Evolutionary conservation across 2,888 invertebrate species (phyloP), one percentile per base, ranked within the genome.

Genomic region (Kuschelorhynchus macadamiae): DNA sequence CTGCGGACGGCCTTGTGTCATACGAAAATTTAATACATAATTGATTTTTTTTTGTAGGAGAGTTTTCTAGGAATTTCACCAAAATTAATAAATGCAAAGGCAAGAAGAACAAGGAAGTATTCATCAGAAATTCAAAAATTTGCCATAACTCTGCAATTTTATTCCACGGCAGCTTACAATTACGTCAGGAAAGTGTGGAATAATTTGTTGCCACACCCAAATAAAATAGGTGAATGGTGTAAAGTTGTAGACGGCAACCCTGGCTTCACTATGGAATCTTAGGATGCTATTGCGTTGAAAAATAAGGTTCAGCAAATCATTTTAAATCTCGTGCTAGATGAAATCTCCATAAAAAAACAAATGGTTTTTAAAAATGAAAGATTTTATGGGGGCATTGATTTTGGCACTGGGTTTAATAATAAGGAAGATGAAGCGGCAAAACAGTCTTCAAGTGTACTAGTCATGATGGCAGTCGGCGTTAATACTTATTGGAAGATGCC

Each of bases 391-490:
- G 56, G 44, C 9, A 53, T 69, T 9, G 65, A 61, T 50, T 12
- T 67, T 4, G 67, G 62, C 5, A 56, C 49, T 4, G 53, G 18
- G 0, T 20, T 41, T 47, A 47, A 20, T 14, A 12, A 39, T 14
- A 49, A 17, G 20, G 46, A 25, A 3, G 16, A 55, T 55, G 47
- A 47, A 20, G 4, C 12, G 7, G 41, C 30, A 9, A 50, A 50
- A 32, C 50, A 39, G 20, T 39, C 55, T 17, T 20, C 39, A 11
- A 55, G 21, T 57, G 57, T 41, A 16, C 30, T 53, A 9, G 72
- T 74, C 4, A 70, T 75, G 36, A 64, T 73, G 70, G 67, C 67
- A 11, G 74, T 75, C 14, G 67, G 53, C n/a, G 17, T 75, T 1
- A 73, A 73, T 53, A 36, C 39, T 5, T 16, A 21, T 44, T 71